These are phyloP conservation scores for Alligator sinensis DNA, from an alignment of 2,113 vertebrate genomes.

Conservation along the genomic window DNA sequence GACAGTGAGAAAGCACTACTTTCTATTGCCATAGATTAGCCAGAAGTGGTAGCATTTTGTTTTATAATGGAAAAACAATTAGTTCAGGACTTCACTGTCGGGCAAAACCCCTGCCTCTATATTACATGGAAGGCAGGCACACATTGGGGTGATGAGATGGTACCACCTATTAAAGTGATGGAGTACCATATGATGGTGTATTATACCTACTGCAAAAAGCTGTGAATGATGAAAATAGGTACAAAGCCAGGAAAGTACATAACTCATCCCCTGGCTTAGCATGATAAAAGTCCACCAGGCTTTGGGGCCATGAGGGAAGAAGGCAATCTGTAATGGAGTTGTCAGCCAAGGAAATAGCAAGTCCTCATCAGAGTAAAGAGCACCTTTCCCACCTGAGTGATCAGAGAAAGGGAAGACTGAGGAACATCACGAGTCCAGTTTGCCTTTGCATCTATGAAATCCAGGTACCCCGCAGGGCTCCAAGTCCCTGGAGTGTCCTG, in stretches of 20 bases:
- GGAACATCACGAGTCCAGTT: background rate
- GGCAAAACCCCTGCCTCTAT: background rate
- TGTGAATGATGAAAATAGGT: background rate
- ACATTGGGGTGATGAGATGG: background rate
- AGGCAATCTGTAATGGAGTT: background rate
- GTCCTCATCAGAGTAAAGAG: background rate
- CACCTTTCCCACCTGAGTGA: background rate
- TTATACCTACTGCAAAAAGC: background rate
- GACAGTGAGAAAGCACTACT: background rate
- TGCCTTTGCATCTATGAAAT: fast-evolving
- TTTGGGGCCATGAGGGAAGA: background rate
- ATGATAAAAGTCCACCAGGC: background rate
- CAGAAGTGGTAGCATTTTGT: background rate
- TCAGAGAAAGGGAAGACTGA: background rate
- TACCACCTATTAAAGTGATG: background rate
- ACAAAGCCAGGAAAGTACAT: background rate
- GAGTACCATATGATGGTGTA: background rate
- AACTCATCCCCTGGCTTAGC: background rate
- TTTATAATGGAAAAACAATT: background rate
- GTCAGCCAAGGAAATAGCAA: background rate
- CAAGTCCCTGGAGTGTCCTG: fast-evolving
- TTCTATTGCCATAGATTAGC: background rate
- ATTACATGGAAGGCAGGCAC: background rate
- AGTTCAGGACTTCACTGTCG: background rate
- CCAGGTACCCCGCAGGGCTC: background rate